Percentiles rank a stretch among this genome's conserved stretches.
Conservation (phyloP, 2,113 vertebrate species). For the Elachura formosa region DNA sequence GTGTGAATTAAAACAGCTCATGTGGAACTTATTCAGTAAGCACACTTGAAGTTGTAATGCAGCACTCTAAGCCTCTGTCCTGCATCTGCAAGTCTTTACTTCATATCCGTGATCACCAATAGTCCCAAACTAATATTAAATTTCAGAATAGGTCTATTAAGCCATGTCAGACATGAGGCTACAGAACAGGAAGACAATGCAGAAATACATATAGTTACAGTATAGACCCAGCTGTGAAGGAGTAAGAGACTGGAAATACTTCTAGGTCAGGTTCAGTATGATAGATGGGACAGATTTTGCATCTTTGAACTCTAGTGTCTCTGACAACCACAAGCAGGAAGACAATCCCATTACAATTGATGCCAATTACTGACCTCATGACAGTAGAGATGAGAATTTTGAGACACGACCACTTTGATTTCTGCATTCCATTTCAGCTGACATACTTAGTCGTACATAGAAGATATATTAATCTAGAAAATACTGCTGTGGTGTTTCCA, state of each 20-base stretch:
- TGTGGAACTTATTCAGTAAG: background rate
- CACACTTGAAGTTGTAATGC: background rate
- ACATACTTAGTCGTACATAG: background rate
- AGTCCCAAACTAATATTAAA: background rate
- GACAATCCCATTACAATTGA: background rate
- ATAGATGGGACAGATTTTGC: background rate
- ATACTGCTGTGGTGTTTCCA: background rate
- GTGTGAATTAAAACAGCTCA: background rate
- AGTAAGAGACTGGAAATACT: background rate
- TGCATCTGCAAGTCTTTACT: background rate
- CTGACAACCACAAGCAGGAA: background rate
- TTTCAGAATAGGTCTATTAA: background rate
- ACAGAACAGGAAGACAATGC: background rate
- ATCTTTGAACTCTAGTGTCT: background rate
- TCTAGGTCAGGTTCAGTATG: background rate
- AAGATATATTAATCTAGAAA: background rate
- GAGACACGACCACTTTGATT: background rate
- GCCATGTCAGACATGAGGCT: background rate
- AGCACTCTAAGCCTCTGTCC: background rate
- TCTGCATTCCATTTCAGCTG: background rate
- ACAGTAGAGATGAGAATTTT: background rate
- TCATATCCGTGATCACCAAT: accelerated
- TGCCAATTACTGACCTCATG: background rate
- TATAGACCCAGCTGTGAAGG: background rate
- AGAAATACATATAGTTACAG: background rate